Base-by-base conservation (phyloP, 1,140 invertebrate species). In the Lethocerus indicus region DNA sequence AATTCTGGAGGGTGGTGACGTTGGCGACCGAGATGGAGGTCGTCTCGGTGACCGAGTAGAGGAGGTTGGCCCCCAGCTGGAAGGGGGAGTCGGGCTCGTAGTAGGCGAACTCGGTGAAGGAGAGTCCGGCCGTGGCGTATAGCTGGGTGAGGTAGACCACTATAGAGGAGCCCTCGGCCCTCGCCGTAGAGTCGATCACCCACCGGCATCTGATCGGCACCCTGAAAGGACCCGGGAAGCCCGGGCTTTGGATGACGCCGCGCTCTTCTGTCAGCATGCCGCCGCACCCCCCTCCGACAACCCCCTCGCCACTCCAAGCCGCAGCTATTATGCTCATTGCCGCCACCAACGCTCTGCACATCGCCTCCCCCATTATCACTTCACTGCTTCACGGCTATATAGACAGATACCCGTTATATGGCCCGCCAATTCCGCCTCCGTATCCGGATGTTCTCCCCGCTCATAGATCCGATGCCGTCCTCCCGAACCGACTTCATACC, bases 121-220 rank as follows among this genome's bases (percentile, higher is more conserved):
- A 76, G 0, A 91, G 66, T 0, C 83, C 85, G 56, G 79, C 78
- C 42, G 78, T 78, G 23, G 87, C 80, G 65, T 84, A 92, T 25
- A 88, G 74, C 58, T 92, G 88, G 0, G 85, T 91, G 52, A 92
- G 71, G 61, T 92, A 91, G 23, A 92, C 70, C 29, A 85, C 74
- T 56, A 91, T 87, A 63, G 59, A 1, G 66, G 56, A 2, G 1
- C 40, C n/a, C 2, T 26, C 43, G 6, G 52, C 37, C 20, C 36
- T 35, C 1, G 79, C 74, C 27, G 75, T 74, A 5, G 83, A 79
- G 56, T 88, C 78, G 58, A 93, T 87, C 14, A 91, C 69, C 87
- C 87, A 93, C 48, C 78, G 73, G 61, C 87, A 89, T 50, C 75
- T 75, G 41, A 90, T 79, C 3, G 88, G 88, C 16, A 86, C 79